Conservation (phyloP, 2,797 vertebrate genomes). For the Labeo calbasu region DNA sequence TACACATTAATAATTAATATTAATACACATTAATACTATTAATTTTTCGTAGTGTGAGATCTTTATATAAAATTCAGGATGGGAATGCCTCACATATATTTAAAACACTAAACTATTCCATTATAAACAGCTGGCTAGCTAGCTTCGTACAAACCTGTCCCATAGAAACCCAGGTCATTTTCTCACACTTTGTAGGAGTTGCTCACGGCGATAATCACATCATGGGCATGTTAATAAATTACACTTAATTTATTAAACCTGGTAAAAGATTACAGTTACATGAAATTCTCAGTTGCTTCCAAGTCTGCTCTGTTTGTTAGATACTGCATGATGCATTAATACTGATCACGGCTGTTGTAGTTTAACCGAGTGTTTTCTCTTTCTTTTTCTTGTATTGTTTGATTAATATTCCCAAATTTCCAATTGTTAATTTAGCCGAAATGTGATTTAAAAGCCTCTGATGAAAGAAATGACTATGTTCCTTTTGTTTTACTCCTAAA, state of each 20-base stretch:
- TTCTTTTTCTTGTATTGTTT: neutral
- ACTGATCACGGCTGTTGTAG: neutral
- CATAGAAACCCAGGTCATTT: neutral
- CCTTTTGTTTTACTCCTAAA: neutral
- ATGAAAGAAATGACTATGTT: neutral
- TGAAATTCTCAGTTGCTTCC: neutral
- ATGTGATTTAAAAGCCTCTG: neutral
- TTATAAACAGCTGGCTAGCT: neutral
- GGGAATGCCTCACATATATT: neutral
- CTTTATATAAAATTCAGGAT: neutral
- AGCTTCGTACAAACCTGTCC: neutral
- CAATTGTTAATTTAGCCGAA: neutral
- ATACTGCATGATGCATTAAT: neutral
- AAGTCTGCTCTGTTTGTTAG: neutral
- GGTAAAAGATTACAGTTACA: conserved; percentile 6
- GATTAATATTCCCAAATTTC: neutral
- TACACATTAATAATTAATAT: too few species aligned
- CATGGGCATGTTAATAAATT: neutral
- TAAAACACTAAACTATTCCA: neutral
- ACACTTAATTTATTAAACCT: neutral
- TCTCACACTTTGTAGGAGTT: neutral
- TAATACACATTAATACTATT: too few species aligned
- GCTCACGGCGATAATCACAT: neutral
- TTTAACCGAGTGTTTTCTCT: neutral
- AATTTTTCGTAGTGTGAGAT: too few species aligned